Conservation (phyloP, 2,888 invertebrate species). For the Drosophila longiperda region DNA sequence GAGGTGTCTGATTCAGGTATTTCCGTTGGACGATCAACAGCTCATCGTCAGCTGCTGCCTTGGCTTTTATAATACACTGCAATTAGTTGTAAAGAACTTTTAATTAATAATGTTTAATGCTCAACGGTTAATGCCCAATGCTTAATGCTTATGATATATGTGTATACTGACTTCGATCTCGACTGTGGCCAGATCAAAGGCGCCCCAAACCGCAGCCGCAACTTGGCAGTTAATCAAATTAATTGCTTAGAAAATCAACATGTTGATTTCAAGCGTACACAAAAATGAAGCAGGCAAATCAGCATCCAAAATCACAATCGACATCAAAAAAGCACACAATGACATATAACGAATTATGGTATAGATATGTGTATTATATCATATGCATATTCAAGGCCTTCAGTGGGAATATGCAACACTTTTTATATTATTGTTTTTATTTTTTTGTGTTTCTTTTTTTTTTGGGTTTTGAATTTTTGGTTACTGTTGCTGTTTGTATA, state of each 20-base stretch:
- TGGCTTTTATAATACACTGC: slow-evolving; percentile 59
- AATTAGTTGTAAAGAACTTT: slow-evolving; percentile 72
- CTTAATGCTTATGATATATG: slow-evolving; percentile 45
- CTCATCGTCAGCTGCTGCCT: slow-evolving; percentile 37
- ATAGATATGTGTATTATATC: slow-evolving; percentile 56
- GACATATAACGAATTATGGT: slow-evolving; percentile 73
- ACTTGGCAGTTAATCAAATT: slow-evolving; percentile 76
- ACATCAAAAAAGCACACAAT: slow-evolving; percentile 59
- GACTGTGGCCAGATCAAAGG: slow-evolving; percentile 55
- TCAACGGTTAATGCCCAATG: slow-evolving; percentile 47
- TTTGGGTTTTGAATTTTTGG: slow-evolving; percentile 21
- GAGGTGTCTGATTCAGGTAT: slow-evolving; percentile 33
- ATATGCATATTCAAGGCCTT: slow-evolving; percentile 75
- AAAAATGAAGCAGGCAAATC: slow-evolving; percentile 28
- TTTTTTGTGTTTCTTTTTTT: slow-evolving; percentile 24
- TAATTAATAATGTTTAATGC: slow-evolving; percentile 71
- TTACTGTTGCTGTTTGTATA: slow-evolving; percentile 41
- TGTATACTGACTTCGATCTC: slow-evolving; percentile 45
- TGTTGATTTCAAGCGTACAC: slow-evolving; percentile 56
- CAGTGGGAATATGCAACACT: slow-evolving; percentile 61
- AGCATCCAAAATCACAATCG: slow-evolving; percentile 44
- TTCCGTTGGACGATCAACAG: slow-evolving; percentile 53
- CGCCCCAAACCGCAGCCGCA: slow-evolving; percentile 63
- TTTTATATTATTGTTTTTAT: slow-evolving; percentile 26
- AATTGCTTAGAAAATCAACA: slow-evolving; percentile 80